These are phyloP conservation scores for Cherax quadricarinatus DNA, from an alignment of 1,140 invertebrate genomes.

Conservation along the genomic window DNA sequence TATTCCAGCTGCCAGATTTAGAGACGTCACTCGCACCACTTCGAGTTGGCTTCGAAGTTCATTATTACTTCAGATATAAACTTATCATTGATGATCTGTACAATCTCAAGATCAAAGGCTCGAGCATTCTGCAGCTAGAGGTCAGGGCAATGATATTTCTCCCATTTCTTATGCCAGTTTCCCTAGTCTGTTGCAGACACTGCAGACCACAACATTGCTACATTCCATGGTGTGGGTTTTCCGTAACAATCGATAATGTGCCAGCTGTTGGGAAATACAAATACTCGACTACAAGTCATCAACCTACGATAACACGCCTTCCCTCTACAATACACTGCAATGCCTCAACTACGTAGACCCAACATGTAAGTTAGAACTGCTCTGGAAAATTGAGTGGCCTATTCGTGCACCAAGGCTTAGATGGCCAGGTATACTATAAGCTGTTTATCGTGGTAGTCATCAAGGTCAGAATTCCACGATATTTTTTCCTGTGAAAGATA, in stretches of 20 bases:
- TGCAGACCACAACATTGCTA: too few species aligned
- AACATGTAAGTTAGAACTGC: slow-evolving; percentile 25
- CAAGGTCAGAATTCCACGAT: slow-evolving; percentile 1
- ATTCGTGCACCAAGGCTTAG: slow-evolving; percentile 13
- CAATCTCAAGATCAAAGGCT: too few species aligned
- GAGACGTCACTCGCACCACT: slow-evolving; percentile 28
- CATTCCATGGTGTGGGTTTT: too few species aligned
- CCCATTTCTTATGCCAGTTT: too few species aligned
- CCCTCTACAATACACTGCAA: not conserved
- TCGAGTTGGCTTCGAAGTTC: not conserved
- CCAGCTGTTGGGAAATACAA: slow-evolving; percentile 10
- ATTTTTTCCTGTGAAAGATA: slow-evolving; percentile 30
- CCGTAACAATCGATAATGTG: not conserved
- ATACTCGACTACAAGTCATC: not conserved
- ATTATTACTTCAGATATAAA: slow-evolving; percentile 19
- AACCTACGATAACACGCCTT: not conserved
- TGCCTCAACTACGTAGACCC: slow-evolving; percentile 7
- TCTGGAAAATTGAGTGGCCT: slow-evolving; percentile 16
- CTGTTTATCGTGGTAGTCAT: not conserved
- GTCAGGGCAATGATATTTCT: too few species aligned
- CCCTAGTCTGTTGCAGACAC: too few species aligned
- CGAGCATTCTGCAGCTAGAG: too few species aligned
- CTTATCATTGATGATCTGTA: not conserved
- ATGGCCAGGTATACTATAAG: slow-evolving; percentile 24
- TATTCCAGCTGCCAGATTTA: slow-evolving; percentile 5